These are phyloP conservation scores for Rhea pennata DNA, from an alignment of 2,113 vertebrate genomes.

Conservation along the genomic window DNA sequence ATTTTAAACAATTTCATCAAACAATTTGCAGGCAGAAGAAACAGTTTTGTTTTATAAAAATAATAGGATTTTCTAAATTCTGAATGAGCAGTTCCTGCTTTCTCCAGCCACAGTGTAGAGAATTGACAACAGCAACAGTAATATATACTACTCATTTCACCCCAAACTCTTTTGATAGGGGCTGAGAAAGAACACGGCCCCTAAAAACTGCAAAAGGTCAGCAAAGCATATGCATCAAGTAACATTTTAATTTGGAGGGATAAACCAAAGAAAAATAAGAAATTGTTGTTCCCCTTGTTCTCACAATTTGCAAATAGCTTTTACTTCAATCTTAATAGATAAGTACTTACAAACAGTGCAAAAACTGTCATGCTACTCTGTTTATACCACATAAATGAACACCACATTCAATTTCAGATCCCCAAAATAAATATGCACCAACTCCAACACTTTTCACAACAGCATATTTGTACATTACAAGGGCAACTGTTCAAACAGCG, in stretches of 20 bases:
- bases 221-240: not conserved
- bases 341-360: not conserved
- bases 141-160: not conserved
- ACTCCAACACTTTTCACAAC: not conserved
- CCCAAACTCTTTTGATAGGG: not conserved
- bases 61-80: not conserved
- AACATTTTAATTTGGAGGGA: not conserved
- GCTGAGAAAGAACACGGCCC: not conserved
- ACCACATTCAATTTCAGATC: not conserved
- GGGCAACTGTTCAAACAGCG: not conserved
- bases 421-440: not conserved
- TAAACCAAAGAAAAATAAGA: not conserved
- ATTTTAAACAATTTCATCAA: not conserved
- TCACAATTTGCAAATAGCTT: not conserved
- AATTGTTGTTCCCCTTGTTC: not conserved
- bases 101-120: not conserved
- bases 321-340: not conserved
- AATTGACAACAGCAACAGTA: not conserved
- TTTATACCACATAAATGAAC: not conserved
- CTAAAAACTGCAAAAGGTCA: not conserved
- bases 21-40: not conserved
- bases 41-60: not conserved
- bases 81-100: not conserved
- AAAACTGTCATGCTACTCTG: not conserved
- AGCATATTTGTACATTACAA: not conserved